Evolutionary conservation across 2,113 vertebrate species (phyloP), one percentile per base, ranked within the genome.

Genomic region (Platysteira castanea): DNA sequence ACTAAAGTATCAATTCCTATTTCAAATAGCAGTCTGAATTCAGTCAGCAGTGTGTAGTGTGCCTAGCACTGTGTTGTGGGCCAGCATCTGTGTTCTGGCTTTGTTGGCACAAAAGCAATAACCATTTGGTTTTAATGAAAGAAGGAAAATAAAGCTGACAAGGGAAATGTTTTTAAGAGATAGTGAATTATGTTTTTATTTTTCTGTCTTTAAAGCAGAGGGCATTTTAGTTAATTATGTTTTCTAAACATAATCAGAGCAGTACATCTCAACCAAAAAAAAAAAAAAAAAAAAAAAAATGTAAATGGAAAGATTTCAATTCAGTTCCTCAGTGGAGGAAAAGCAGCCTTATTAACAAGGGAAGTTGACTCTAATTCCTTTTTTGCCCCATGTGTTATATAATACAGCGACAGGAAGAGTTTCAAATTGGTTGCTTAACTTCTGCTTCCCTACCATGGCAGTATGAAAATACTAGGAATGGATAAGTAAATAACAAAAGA

Each of bases 141-240:
- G 70, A 93, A 85, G 31, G 46, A 92, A 92, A 83, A 59, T 37
- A 86, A 96, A n/a, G 7, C 37, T 95, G 79, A 52, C 60, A 89
- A 9, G 11, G 57, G 53, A 83, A 79, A 69, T 39, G 8, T 42
- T 93, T 95, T 88, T 84, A 89, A 88, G 76, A 87, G 33, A 28
- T 84, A 74, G 64, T 49, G n/a, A 92, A 60, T 60, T 84, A 12
- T 87, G 47, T 74, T 95, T 88, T 92, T 84, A 63, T 84, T 90
- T 94, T 94, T 89, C 50, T 14, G 3, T 89, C 80, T 87, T 95
- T n/a, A 81, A 86, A 90, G 60, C 39, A 74, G 37, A 78, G 90
- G 71, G 24, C 56, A 71, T 92, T 86, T 88, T 94, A 90, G 28
- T 67, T 96, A 81, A 88, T 86, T 80, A 44, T 49, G 14, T 90